These are phyloP conservation scores for Octomys mimax DNA, from an alignment of 2,797 vertebrate species.

Conservation along the genomic window DNA sequence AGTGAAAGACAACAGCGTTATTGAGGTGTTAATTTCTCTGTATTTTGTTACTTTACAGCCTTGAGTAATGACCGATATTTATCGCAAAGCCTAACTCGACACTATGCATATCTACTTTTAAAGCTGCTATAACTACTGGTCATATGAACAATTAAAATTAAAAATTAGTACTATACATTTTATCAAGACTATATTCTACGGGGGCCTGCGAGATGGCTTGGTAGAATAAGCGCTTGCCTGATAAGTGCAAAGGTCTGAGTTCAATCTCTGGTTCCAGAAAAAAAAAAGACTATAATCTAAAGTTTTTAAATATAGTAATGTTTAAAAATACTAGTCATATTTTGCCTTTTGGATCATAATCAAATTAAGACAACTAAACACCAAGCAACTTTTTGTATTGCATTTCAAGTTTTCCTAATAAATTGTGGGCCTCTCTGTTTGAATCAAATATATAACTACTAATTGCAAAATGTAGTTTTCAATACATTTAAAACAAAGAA, in stretches of 20 bases:
- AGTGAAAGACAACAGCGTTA: background rate
- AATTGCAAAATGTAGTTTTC: background rate
- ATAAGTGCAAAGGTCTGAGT: no score
- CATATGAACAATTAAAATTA: background rate
- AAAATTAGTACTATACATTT: background rate
- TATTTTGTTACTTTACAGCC: background rate
- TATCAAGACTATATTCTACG: background rate
- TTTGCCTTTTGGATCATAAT: background rate
- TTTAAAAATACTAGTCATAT: background rate
- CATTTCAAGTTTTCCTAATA: constrained; percentile 5
- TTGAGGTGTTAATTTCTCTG: background rate
- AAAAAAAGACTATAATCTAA: background rate
- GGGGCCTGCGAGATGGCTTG: no score
- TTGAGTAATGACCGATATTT: background rate
- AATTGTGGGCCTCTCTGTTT: background rate
- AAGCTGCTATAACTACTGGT: background rate
- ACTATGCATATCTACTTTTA: background rate
- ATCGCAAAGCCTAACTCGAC: background rate
- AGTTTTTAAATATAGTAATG: background rate
- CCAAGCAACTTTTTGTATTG: constrained; percentile 9
- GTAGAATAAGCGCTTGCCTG: no score
- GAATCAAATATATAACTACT: background rate
- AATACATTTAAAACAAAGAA: background rate
- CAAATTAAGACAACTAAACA: constrained; percentile 4
- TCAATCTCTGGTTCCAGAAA: no score